Evolutionary conservation across 2,113 vertebrate species (phyloP).

Genomic region (Saimiri boliviensis): DNA sequence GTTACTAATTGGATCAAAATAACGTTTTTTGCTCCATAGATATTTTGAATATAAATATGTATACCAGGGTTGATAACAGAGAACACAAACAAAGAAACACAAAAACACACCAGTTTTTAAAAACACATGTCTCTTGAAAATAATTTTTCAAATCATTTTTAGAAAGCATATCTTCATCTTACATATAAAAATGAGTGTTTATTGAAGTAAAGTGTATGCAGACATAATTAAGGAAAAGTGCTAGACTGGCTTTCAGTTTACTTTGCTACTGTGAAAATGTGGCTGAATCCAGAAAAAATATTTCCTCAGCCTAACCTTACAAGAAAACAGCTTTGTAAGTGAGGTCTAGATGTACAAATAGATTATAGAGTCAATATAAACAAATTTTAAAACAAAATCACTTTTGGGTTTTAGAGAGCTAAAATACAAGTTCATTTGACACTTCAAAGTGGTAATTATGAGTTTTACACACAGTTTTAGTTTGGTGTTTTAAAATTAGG

Average conservation of each 20-base stretch:
- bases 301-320: background rate
- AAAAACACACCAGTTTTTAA: background rate
- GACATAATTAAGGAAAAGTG: conserved; percentile 10
- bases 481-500: background rate
- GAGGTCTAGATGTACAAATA: background rate
- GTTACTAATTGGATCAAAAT: background rate
- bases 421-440: background rate
- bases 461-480: background rate
- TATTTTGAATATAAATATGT: background rate
- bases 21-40: background rate
- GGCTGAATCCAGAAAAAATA: background rate
- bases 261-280: conserved; percentile 35
- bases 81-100: background rate
- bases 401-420: background rate
- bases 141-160: background rate
- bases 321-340: background rate
- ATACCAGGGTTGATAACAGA: background rate
- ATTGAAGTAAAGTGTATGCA: background rate
- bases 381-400: background rate
- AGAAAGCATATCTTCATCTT: background rate
- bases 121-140: background rate
- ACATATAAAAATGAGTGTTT: background rate
- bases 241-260: conserved; percentile 19
- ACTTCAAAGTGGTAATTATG: background rate
- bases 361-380: background rate